Evolutionary conservation across 1,140 invertebrate species (phyloP).

Genomic region (Habropoda laboriosa): DNA sequence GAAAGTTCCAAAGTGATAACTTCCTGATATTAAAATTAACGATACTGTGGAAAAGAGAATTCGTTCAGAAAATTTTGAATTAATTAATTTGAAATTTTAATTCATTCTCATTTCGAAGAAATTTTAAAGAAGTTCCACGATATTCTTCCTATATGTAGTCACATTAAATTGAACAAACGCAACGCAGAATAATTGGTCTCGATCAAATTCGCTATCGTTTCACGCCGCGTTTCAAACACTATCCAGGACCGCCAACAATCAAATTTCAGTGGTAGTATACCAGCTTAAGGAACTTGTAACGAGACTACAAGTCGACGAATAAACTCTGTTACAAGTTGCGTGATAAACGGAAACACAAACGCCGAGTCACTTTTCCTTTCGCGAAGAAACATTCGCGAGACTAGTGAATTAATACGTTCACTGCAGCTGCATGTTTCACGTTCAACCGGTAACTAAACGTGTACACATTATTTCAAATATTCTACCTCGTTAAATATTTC

Average conservation of each 20-base stretch:
- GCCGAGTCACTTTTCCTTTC: constrained; percentile 28
- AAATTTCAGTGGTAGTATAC: neutral
- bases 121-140: too few species aligned
- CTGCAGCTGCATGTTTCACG: neutral
- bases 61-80: too few species aligned
- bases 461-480: neutral
- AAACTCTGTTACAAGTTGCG: neutral
- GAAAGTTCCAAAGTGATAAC: too few species aligned
- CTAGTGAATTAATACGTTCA: constrained; percentile 14
- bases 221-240: neutral
- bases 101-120: too few species aligned
- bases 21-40: too few species aligned
- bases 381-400: constrained; percentile 6
- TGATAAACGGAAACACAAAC: constrained; percentile 23
- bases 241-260: neutral
- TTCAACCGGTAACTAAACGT: neutral
- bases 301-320: neutral
- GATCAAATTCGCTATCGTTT: neutral
- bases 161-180: neutral
- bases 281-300: neutral
- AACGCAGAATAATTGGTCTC: neutral
- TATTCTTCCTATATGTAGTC: neutral
- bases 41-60: too few species aligned
- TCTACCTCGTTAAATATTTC: neutral
- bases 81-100: too few species aligned